Evolutionary conservation across 2,888 invertebrate genomes (phyloP).

Genomic region (Timema cristinae): DNA sequence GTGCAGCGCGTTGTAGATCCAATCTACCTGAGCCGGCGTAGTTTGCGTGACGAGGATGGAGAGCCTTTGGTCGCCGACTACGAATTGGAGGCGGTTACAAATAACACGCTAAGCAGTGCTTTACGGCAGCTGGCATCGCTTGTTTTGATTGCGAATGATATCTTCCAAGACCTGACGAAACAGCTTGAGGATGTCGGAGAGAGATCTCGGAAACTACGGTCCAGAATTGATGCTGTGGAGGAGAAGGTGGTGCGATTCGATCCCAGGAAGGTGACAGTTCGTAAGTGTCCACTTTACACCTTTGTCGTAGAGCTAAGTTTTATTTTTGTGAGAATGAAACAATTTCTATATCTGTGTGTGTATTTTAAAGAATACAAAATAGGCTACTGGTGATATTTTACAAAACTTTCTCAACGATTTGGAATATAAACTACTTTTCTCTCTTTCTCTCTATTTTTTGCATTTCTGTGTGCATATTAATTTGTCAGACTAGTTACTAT

Average conservation of each 20-base stretch:
- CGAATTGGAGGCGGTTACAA: constrained; percentile 82
- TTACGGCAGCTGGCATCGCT: constrained; percentile 81
- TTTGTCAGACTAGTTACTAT: too few relatives aligned
- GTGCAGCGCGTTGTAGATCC: constrained; percentile 80
- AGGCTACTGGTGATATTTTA: too few relatives aligned
- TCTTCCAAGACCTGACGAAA: constrained; percentile 74
- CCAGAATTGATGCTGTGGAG: constrained; percentile 65
- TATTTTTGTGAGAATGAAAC: too few relatives aligned
- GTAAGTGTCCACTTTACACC: constrained; percentile 60
- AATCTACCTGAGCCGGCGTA: constrained; percentile 64
- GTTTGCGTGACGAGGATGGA: constrained; percentile 56
- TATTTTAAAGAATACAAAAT: too few relatives aligned
- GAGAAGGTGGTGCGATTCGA: constrained; percentile 69
- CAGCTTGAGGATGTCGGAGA: constrained; percentile 71
- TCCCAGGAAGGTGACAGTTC: constrained; percentile 88
- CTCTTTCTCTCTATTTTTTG: too few relatives aligned
- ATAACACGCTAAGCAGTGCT: constrained; percentile 80
- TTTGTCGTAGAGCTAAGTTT: too few relatives aligned
- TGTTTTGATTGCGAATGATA: constrained; percentile 77
- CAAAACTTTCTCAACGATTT: too few relatives aligned
- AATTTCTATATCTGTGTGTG: too few relatives aligned
- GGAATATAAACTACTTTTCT: too few relatives aligned
- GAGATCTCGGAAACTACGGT: constrained; percentile 66
- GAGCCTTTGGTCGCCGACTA: constrained; percentile 60
- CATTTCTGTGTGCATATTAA: too few relatives aligned